Base-by-base conservation (phyloP, 1,140 invertebrate genomes). In the Tetragnatha versicolor region DNA sequence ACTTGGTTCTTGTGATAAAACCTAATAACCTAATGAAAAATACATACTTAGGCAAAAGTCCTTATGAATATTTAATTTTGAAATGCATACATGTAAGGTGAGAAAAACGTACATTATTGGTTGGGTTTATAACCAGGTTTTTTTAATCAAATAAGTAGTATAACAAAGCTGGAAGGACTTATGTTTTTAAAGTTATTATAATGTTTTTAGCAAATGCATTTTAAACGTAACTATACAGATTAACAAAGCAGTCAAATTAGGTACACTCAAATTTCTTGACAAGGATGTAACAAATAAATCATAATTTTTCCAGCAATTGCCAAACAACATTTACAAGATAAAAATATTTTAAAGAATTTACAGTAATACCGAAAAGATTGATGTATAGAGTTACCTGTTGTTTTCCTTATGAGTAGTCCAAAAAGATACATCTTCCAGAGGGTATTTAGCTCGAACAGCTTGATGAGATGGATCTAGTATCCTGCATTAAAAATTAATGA, bases 401-500 rank as follows among this genome's bases (percentile, higher is more conserved):
- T 88, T 88, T 80, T 88, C 87, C 69, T 84, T 85, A 77, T 88
- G 87, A 33, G 85, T 84, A 55, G 86, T 84, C 87, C 87, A 88
- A 80, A 86, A 87, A 53, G 87, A 86, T 29, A 88, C 84, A 79
- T 87, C 86, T 58, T 84, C 82, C 27, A 88, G 81, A 27, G 82
- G 82, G 85, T 86, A 87, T 68, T 84, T 81, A 61, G 85, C 84
- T 55, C 85, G 70, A 7, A 85, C 80, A 58, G 81, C 82, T 66
- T 85, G 84, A 47, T 82, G 86, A n/a, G 84, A 81, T 27, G 86
- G 84, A 77, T 88, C 87, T 66, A 87, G 70, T 33, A 88, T 83
- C 55, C 86, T 86, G 78, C 9, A 51, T 20, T 14, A 51, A 51
- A n/a, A n/a, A n/a, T n/a, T n/a, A n/a, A n/a, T n/a, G n/a, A n/a